Evolutionary conservation across 2,113 vertebrate species (phyloP).

Genomic region (Mesitornis unicolor): DNA sequence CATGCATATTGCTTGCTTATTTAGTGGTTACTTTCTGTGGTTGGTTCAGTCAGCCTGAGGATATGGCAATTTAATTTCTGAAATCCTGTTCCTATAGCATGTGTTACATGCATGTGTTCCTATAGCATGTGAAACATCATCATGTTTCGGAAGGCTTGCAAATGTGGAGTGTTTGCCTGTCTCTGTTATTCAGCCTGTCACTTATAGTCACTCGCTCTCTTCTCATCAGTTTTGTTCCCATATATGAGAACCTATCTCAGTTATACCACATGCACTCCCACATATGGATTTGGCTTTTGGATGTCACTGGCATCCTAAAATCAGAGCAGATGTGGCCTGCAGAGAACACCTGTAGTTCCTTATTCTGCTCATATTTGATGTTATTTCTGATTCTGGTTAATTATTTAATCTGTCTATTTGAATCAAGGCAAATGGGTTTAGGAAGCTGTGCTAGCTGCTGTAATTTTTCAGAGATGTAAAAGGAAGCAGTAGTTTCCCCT

Average conservation of each 20-base stretch:
- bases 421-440: conserved; percentile 49
- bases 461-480: conserved; percentile 23
- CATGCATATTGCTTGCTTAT: not conserved
- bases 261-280: not conserved
- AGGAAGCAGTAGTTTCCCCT: conserved; percentile 29
- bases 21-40: not conserved
- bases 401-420: conserved; percentile 45
- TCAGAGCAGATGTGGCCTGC: not conserved
- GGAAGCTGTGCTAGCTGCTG: not conserved
- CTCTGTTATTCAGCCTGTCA: not conserved
- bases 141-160: not conserved
- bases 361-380: conserved; percentile 8
- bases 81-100: not conserved
- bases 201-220: not conserved
- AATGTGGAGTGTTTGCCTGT: not conserved
- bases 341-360: conserved; percentile 25
- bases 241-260: accelerated
- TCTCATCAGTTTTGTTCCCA: not conserved
- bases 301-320: not conserved
- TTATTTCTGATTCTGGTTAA: conserved; percentile 41
- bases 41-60: not conserved
- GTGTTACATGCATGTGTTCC: too few species aligned
- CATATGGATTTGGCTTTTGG: not conserved
- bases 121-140: not conserved
- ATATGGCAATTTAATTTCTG: not conserved